Evolutionary conservation across 1,140 invertebrate genomes (phyloP), one percentile per base, ranked within the genome.

Genomic region (Drosophila dunni): DNA sequence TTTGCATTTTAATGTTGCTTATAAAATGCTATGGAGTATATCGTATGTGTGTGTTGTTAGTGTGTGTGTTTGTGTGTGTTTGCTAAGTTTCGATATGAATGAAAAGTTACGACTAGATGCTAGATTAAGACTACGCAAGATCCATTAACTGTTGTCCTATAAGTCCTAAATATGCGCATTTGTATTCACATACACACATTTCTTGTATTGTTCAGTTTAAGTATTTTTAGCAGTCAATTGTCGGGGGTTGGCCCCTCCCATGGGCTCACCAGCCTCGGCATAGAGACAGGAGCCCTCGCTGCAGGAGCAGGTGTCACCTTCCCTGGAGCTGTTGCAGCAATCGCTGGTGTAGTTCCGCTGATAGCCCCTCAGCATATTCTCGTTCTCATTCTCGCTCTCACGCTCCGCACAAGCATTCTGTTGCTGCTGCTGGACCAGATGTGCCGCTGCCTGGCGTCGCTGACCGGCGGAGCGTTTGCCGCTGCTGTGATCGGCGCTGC

Each of bases 211-310:
- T 64, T 68, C 65, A 57, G 42, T 53, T 83, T 88, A 79, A 78
- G 68, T 78, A 78, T 91, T 76, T 71, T 83, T 85, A 51, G 75
- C 79, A 80, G 84, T 75, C 84, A 78, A 40, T 62, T 57, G 82
- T 11, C 82, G 78, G 4, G 64, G 60, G 40, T 42, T 11, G 46
- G 65, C 58, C 5, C 44, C 36, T 79, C 74, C 71, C 53, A 71
- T 54, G 33, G 84, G 84, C 45, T 91, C 91, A 38, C 84, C 84
- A n/a, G 92, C 88, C 61, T 92, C 92, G 7, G 90, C 91, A 57
- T 92, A 92, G 29, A 92, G 64, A 46, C 91, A 92, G 24, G 91
- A 92, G 48, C 91, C 91, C 46, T 92, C 91, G 79, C 91, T 92
- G 76, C 92, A 92, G 40, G 92, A 92, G 77, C 92, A 92, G 54